Evolutionary conservation across 1,140 invertebrate species (phyloP).

Genomic region (Ceratina australensis): DNA sequence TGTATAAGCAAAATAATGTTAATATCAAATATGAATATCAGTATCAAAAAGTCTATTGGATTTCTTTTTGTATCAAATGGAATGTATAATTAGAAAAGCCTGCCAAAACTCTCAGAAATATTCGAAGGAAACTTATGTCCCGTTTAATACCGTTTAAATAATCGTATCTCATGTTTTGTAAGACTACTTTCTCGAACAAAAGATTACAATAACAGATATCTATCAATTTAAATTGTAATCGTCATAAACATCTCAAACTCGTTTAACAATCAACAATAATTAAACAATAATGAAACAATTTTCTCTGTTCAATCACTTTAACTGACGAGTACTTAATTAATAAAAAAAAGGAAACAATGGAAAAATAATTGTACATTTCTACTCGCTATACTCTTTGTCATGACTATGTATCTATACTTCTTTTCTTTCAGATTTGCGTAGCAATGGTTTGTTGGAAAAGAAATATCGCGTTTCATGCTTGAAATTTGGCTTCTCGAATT

Average conservation of each 20-base stretch:
- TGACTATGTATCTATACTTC: no score
- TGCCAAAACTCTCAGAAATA: conserved; percentile 21
- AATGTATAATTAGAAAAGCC: conserved; percentile 34
- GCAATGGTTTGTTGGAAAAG: conserved; percentile 6
- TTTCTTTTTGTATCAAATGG: conserved; percentile 16
- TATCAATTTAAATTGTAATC: conserved; percentile 48
- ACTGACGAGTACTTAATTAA: neutral
- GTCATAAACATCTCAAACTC: conserved; percentile 58
- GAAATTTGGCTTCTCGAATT: conserved; percentile 12
- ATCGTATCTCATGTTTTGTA: neutral
- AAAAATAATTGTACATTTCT: conserved; percentile 31
- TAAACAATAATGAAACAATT: conserved; percentile 58
- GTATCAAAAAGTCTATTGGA: conserved; percentile 7
- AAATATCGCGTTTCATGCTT: neutral
- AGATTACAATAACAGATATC: conserved; percentile 22
- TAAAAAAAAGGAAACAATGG: conserved; percentile 38
- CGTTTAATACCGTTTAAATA: neutral
- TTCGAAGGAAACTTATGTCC: conserved; percentile 13
- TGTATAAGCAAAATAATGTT: no score
- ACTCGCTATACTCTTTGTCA: neutral
- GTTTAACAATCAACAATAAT: conserved; percentile 65
- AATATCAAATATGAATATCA: no score
- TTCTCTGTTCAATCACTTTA: conserved; percentile 37
- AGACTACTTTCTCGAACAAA: neutral
- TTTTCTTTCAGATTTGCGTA: conserved; percentile 12